Conservation (phyloP, 2,113 vertebrate species). For the Pluvialis apricaria region DNA sequence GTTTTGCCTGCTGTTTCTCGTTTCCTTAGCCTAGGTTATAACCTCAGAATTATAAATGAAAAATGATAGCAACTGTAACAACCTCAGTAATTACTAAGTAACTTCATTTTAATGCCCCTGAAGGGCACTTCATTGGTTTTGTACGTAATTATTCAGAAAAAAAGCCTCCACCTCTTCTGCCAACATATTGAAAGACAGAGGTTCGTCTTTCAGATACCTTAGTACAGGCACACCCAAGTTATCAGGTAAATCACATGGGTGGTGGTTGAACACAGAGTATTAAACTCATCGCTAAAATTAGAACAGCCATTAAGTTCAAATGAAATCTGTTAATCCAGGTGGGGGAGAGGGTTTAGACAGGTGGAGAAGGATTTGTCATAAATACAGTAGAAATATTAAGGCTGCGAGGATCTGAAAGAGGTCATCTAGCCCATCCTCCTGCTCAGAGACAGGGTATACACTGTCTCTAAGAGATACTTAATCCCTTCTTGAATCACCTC, state of each 20-base stretch:
- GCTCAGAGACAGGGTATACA: not conserved
- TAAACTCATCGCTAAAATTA: not conserved
- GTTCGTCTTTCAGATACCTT: not conserved
- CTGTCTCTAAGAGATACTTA: not conserved
- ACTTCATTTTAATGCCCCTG: not conserved
- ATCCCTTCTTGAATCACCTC: constrained; percentile 16
- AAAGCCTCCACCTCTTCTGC: not conserved
- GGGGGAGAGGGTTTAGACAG: not conserved
- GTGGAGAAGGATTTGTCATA: not conserved
- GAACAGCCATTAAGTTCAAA: not conserved
- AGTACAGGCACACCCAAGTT: not conserved
- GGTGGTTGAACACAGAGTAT: not conserved
- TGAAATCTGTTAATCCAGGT: not conserved
- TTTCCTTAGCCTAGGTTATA: not conserved
- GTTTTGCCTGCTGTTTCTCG: not conserved
- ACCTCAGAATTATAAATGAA: not conserved
- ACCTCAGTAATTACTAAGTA: not conserved
- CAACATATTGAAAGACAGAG: not conserved
- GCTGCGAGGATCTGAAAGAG: not conserved
- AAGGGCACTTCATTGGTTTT: not conserved
- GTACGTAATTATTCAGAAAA: not conserved
- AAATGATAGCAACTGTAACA: not conserved
- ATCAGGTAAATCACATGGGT: not conserved
- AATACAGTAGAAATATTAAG: not conserved
- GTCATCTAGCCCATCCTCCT: not conserved